phyloP scores from a whole-genome alignment of 2,888 invertebrate genomes.

The Epinotia nisella region DNA sequence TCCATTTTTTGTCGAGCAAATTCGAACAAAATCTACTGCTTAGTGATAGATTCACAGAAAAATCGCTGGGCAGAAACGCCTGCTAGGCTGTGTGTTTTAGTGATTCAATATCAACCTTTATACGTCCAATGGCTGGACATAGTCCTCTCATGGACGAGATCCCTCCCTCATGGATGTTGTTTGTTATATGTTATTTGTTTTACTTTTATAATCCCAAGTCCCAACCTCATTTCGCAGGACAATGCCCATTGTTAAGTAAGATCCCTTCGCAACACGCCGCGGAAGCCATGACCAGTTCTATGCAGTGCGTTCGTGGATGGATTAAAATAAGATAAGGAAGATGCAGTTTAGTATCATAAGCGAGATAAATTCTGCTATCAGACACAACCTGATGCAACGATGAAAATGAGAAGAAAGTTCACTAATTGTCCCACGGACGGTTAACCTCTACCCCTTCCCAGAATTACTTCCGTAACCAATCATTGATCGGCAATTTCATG shows the following conservation, averaged over 20 bases:
- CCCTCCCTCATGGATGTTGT: not conserved
- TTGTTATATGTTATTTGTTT: not conserved
- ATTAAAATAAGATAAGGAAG: not conserved
- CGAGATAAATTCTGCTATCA: too few relatives aligned
- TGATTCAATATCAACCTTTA: not conserved
- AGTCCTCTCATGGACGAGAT: not conserved
- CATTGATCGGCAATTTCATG: too few relatives aligned
- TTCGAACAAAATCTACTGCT: too few relatives aligned
- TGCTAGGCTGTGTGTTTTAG: too few relatives aligned
- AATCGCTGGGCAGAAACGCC: too few relatives aligned
- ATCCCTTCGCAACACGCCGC: constrained; percentile 5
- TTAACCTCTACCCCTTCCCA: not conserved
- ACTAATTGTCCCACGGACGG: not conserved
- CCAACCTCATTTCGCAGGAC: constrained; percentile 27
- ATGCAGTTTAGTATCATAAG: not conserved
- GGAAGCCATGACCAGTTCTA: constrained; percentile 8
- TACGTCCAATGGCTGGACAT: not conserved
- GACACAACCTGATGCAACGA: not conserved
- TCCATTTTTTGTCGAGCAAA: too few relatives aligned
- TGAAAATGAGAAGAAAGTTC: not conserved
- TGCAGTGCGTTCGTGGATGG: not conserved
- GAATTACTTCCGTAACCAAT: too few relatives aligned
- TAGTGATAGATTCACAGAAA: too few relatives aligned
- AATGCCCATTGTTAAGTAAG: constrained; percentile 31
- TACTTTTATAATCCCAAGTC: not conserved